Evolutionary conservation across 1,140 invertebrate species (phyloP).

Genomic region (Scaptomyza montana): DNA sequence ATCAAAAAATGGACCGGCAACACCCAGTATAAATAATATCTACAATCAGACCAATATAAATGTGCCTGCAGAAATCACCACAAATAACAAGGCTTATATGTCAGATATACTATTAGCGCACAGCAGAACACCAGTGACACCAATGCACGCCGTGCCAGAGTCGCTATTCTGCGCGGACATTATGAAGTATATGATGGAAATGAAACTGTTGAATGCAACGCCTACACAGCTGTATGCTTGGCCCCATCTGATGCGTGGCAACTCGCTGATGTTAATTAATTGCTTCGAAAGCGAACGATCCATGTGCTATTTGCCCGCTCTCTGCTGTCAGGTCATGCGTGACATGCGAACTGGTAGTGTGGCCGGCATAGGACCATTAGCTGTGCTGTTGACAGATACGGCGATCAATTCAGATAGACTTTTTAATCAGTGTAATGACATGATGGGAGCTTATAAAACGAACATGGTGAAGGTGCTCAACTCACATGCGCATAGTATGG

Average conservation of each 20-base stretch:
- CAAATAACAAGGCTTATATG: no score
- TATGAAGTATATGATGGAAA: background rate
- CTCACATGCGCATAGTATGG: background rate
- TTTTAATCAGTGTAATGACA: background rate
- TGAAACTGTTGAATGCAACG: background rate
- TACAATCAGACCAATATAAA: no score
- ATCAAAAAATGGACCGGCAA: no score
- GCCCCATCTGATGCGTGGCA: constrained; percentile 48
- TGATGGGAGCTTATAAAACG: constrained; percentile 33
- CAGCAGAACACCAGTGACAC: background rate
- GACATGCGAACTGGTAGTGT: background rate
- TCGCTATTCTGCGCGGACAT: constrained; percentile 12
- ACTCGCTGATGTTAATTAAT: constrained; percentile 40
- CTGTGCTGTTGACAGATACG: constrained; percentile 49
- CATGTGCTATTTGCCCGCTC: constrained; percentile 52
- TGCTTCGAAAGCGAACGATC: constrained; percentile 29
- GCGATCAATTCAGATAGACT: constrained; percentile 3
- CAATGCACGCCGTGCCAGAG: background rate
- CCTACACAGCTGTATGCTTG: constrained; percentile 46
- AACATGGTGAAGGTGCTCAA: constrained; percentile 38
- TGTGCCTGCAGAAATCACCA: background rate
- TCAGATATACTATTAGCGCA: constrained; percentile 39
- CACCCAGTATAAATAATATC: no score
- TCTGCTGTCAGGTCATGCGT: constrained; percentile 44
- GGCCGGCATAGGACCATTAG: constrained; percentile 39